Conservation (phyloP, 2,888 invertebrate species). For the Gasteruption jaculator region DNA sequence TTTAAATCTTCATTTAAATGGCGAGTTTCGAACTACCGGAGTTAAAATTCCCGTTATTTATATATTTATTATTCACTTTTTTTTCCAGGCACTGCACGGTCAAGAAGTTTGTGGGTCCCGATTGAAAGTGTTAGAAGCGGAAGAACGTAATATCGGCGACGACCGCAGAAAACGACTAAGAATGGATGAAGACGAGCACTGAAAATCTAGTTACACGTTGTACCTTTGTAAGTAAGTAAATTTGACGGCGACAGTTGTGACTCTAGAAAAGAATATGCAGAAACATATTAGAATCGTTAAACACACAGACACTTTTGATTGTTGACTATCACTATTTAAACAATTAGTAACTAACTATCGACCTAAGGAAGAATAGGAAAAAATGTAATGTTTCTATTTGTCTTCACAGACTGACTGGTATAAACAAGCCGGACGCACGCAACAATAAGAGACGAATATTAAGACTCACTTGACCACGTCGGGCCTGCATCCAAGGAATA, state of each 20-base stretch:
- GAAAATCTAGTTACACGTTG: conserved; percentile 31
- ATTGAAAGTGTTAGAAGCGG: conserved; percentile 85
- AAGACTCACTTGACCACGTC: conserved; percentile 52
- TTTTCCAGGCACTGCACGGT: conserved; percentile 64
- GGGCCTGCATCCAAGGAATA: conserved; percentile 51
- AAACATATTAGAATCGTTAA: too few species aligned
- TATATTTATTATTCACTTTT: too few species aligned
- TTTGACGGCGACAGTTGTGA: too few species aligned
- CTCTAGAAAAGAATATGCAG: conserved; percentile 13
- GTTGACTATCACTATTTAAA: conserved; percentile 1
- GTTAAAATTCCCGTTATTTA: conserved; percentile 1
- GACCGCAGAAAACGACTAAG: conserved; percentile 48
- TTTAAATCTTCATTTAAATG: too few species aligned
- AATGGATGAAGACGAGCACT: conserved; percentile 48
- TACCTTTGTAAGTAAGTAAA: too few species aligned
- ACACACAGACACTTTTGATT: conserved; percentile 4
- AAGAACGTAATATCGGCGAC: conserved; percentile 58
- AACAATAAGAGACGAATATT: conserved; percentile 51
- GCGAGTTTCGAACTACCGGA: too few species aligned
- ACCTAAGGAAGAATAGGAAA: conserved; percentile 31
- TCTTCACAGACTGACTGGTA: conserved; percentile 53
- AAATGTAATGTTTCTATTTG: conserved; percentile 50
- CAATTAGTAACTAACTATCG: too few species aligned
- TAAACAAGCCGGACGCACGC: conserved; percentile 53
- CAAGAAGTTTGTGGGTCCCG: conserved; percentile 83